phyloP scores from a whole-genome alignment of 2,113 vertebrate species.

The Opisthocomus hoazin region DNA sequence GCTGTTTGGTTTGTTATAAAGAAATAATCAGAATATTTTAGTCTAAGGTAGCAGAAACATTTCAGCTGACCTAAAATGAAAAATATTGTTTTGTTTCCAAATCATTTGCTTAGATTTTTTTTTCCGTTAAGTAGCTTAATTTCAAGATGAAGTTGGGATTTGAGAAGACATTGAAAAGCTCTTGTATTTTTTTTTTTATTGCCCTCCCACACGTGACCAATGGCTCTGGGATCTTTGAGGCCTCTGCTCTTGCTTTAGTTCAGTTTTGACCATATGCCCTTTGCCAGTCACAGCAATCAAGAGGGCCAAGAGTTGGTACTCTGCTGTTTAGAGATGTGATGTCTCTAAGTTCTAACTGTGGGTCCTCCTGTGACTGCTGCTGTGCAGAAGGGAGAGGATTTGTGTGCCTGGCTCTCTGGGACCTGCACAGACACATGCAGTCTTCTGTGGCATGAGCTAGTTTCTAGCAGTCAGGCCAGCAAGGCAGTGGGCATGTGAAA shows the following conservation, averaged over 20 bases:
- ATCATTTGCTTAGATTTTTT: neutral
- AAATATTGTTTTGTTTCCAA: neutral
- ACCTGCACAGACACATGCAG: neutral
- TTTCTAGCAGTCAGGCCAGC: neutral
- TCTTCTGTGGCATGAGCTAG: neutral
- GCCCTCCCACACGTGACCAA: neutral
- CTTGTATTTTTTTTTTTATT: neutral
- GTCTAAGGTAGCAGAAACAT: neutral
- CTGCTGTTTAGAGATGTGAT: fast-evolving
- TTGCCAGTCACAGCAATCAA: neutral
- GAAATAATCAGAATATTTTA: neutral
- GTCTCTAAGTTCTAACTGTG: neutral
- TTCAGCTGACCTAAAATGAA: neutral
- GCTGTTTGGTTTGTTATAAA: neutral
- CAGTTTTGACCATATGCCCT: neutral
- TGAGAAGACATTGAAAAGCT: neutral
- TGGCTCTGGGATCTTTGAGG: neutral
- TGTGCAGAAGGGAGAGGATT: neutral
- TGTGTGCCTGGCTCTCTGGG: neutral
- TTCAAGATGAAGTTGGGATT: neutral
- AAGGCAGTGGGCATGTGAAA: neutral
- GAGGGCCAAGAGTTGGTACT: neutral
- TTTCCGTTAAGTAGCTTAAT: neutral
- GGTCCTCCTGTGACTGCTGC: neutral
- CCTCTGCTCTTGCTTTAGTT: neutral